These are phyloP conservation scores for Euglossa dilemma DNA, from an alignment of 1,140 invertebrate species.

Conservation along the genomic window DNA sequence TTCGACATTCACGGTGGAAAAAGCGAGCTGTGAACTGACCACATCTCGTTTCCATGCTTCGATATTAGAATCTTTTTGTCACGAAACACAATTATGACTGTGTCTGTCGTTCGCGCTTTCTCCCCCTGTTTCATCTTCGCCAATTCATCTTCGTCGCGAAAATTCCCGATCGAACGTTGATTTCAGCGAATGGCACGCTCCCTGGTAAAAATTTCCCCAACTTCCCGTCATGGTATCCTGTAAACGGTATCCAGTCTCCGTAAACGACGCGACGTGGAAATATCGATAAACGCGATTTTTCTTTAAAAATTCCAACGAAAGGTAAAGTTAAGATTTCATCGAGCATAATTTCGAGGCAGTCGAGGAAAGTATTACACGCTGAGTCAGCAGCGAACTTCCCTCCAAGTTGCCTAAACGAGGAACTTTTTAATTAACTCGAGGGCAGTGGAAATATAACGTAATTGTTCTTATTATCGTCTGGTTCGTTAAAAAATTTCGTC, in stretches of 20 bases:
- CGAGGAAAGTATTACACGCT: too few species aligned
- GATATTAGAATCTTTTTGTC: constrained; percentile 67
- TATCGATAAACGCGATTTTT: too few species aligned
- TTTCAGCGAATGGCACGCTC: background rate
- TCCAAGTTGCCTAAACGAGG: background rate
- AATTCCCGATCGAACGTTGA: background rate
- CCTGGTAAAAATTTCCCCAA: background rate
- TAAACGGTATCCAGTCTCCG: too few species aligned
- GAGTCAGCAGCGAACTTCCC: background rate
- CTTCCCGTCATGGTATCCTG: too few species aligned
- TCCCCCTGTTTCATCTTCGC: background rate
- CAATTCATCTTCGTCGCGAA: background rate
- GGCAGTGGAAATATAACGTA: background rate
- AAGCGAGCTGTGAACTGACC: background rate
- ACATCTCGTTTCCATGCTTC: constrained; percentile 20
- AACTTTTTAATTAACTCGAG: background rate
- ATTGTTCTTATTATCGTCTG: background rate
- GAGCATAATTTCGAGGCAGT: too few species aligned
- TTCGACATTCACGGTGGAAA: constrained; percentile 27
- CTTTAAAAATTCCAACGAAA: too few species aligned
- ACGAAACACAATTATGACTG: constrained; percentile 51
- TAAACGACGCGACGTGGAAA: too few species aligned
- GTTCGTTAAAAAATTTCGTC: background rate
- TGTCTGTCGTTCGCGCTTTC: background rate
- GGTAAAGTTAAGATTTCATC: too few species aligned